Base-by-base conservation (phyloP, 2,888 invertebrate genomes). In the Cartodere bifasciata region DNA sequence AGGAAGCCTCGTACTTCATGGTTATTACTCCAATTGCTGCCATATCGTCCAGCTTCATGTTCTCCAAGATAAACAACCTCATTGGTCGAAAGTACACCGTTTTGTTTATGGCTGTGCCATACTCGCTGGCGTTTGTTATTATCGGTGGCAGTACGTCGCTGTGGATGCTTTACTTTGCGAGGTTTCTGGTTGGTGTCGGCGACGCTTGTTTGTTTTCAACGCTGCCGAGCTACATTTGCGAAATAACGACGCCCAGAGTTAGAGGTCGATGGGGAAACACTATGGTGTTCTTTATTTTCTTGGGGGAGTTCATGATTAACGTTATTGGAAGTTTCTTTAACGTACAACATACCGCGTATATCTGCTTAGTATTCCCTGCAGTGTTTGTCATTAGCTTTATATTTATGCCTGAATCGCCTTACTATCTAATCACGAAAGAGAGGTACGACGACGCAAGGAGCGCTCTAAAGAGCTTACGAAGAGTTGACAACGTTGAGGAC, bases 341-440 rank as follows among this genome's bases (percentile, higher is more conserved):
- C 9, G 29, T 40, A n/a, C 27, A 27, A 16, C 25, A 16, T 2
- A 28, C 40, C 4, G 36, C 38, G 16, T 34, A 28, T 14, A 32
- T 40, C 13, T 33, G 28, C 10, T 17, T 32, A 5, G 12, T 24
- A 4, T 3, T 36, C 2, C 32, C 38, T 3, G 32, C 40, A 17
- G 7, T 38, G 15, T 42, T 38, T 28, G 17, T 35, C 5, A 20
- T 31, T 9, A 16, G 29, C 13, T 35, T 43, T 14, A 28, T 23
- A 20, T 69, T 68, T 47, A 60, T 77, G 48, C 78, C 78, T n/a
- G 80, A 80, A 60, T 44, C 47, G 6, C 55, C 53, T 1, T 53
- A 53, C 30, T 52, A 40, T 29, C 42, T 41, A 13, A 29, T 52
- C 2, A 50, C 47, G 44, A 46, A 47, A 28, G 44, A 42, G 1